Base-by-base conservation (phyloP, 1,140 invertebrate genomes). In the Leptestheria dahalacensis region DNA sequence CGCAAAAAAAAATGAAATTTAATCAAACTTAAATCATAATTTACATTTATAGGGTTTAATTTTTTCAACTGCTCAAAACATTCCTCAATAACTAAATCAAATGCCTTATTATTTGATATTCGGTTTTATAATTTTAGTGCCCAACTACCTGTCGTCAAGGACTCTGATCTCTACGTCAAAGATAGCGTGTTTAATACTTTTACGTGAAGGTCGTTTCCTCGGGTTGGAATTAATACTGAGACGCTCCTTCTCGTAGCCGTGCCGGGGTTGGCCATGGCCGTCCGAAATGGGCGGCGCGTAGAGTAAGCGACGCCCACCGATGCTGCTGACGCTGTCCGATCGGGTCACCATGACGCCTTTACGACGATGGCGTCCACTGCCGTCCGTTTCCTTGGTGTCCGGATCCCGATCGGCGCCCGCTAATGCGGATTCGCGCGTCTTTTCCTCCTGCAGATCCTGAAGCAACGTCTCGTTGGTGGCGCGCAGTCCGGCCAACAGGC, bases 221-320 rank as follows among this genome's bases (percentile, higher is more conserved):
- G 49, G 48, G 52, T 51, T 52, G 9, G 23, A 41, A 33, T 33
- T 26, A 11, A 59, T 24, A 6, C 48, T 25, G 2, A 60, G 49
- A 12, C 48, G 3, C 52, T 51, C 28, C 51, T 25, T 52, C 21
- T 51, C 18, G 41, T 28, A 66, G 64, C 71, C 75, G 83, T 82
- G 74, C 65, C 78, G 71, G 26, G 79, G 70, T 66, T 83, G 73
- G 48, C 70, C 77, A 63, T 80, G 82, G 83, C 63, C 84, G 53
- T 85, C 82, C 23, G 86, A 86, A 75, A 92, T 89, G 48, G 88
- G 91, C 0, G 88, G 90, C 23, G 91, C 89, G 15, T 88, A 87
- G 60, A 94, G 72, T 72, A 85, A 91, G 67, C 92, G 91, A 59
- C 88, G 78, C 0, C 86, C 84, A 2, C 84, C 81, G 59, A 73